Base-by-base conservation (phyloP, 2,888 invertebrate species). In the Deilephila elpenor region DNA sequence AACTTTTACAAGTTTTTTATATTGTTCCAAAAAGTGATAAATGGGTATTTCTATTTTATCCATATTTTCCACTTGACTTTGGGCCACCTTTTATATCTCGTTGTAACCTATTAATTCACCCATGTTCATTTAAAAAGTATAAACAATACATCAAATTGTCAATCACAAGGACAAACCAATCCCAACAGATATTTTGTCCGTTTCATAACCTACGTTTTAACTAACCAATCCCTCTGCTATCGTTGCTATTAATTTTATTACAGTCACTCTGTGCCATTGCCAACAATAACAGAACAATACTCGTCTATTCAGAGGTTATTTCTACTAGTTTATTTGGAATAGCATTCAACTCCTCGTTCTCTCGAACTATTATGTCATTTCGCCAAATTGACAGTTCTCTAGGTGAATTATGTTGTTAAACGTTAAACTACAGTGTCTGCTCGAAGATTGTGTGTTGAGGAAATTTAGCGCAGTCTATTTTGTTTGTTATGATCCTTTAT, bases 211-310 rank as follows among this genome's bases (percentile, higher is more conserved):
- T 62, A 79, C 76, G n/a, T 73, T 75, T 75, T 73, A 77, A 80
- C 79, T 77, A 73, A 76, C 61, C 71, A 70, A 61, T 71, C 71
- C 71, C 59, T 59, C 56, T 34, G 56, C 70, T 72, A 76, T 77
- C 79, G 80, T 78, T 78, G 75, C 76, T 71, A 78, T 82, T 80
- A 81, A 82, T 82, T 80, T 79, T 79, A 82, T 80, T 78, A 77
- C 76, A 78, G 80, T 76, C 73, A 72, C 70, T 34, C 71, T 71
- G 19, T 34, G 60, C 56, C 80, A 79, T 81, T 81, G 78, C 78
- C 78, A 77, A 76, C 72, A 11, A 64, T 77, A 37, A 64, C 72
- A 56, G 56, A 17, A 56, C 56, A 56, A 56, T 56, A 64, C 75
- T 61, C 44, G 44, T 44, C 73, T 74, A 70, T 74, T 72, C 73